Evolutionary conservation across 2,888 invertebrate genomes (phyloP).

Genomic region (Tridacna crocea): DNA sequence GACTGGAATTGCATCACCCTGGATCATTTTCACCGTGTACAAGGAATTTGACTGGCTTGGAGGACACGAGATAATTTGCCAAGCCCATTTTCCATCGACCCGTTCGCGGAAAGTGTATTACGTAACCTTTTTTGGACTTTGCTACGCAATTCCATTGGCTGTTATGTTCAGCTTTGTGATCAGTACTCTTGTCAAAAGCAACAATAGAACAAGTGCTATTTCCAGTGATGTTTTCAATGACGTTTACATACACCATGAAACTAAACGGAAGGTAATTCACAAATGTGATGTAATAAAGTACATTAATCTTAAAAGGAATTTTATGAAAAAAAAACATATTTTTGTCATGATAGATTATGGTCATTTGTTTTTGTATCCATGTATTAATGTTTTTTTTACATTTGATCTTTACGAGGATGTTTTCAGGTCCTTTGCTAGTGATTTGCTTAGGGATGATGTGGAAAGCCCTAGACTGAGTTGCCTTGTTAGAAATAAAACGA

Average conservation of each 20-base stretch:
- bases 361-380: too few species aligned
- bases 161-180: slow-evolving; percentile 64
- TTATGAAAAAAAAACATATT: too few species aligned
- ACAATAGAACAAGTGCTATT: slow-evolving; percentile 4
- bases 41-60: slow-evolving; percentile 63
- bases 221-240: background rate
- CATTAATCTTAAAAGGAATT: background rate
- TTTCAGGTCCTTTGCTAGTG: too few species aligned
- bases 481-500: too few species aligned
- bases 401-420: too few species aligned
- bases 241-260: slow-evolving; percentile 28
- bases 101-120: slow-evolving; percentile 53
- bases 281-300: background rate
- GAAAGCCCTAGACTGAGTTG: too few species aligned
- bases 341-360: too few species aligned
- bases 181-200: slow-evolving; percentile 41
- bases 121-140: slow-evolving; percentile 51
- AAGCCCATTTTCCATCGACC: slow-evolving; percentile 61
- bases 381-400: too few species aligned
- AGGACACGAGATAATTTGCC: slow-evolving; percentile 61
- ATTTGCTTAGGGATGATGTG: too few species aligned
- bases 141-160: slow-evolving; percentile 62
- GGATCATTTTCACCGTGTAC: slow-evolving; percentile 61
- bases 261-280: slow-evolving; percentile 51
- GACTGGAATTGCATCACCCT: slow-evolving; percentile 57